Conservation (phyloP, 2,888 invertebrate genomes). For the Harmothoe impar region DNA sequence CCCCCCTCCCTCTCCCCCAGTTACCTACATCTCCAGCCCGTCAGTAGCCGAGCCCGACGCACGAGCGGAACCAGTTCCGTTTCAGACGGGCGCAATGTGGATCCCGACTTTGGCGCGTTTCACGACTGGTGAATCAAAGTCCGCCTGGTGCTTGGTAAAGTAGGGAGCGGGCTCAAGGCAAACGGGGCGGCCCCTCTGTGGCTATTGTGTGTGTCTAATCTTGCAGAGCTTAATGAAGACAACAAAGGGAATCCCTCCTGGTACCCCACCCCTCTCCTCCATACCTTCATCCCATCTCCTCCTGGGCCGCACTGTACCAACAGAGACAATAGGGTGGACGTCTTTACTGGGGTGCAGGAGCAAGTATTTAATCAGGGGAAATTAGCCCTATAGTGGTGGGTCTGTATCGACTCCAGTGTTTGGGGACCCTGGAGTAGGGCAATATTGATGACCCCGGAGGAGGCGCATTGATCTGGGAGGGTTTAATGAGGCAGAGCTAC, state of each 20-base stretch:
- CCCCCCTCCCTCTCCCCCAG: neutral
- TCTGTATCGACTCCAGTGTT: neutral
- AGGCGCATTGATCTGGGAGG: neutral
- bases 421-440: neutral
- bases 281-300: neutral
- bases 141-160: neutral
- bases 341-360: neutral
- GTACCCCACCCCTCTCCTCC: neutral
- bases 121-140: constrained; percentile 35
- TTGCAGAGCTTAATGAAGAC: neutral
- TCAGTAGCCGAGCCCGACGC: neutral
- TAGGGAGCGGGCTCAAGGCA: constrained; percentile 6
- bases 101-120: constrained; percentile 30
- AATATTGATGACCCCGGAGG: neutral
- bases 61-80: neutral
- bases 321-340: neutral
- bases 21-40: too few species aligned
- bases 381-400: neutral
- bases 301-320: neutral
- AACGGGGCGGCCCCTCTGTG: neutral
- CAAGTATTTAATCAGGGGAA: neutral
- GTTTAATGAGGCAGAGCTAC: neutral
- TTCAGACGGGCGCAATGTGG: constrained; percentile 17
- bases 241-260: neutral
- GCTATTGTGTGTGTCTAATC: neutral